Evolutionary conservation across 2,113 vertebrate species (phyloP).

Genomic region (Bothrops jararaca): DNA sequence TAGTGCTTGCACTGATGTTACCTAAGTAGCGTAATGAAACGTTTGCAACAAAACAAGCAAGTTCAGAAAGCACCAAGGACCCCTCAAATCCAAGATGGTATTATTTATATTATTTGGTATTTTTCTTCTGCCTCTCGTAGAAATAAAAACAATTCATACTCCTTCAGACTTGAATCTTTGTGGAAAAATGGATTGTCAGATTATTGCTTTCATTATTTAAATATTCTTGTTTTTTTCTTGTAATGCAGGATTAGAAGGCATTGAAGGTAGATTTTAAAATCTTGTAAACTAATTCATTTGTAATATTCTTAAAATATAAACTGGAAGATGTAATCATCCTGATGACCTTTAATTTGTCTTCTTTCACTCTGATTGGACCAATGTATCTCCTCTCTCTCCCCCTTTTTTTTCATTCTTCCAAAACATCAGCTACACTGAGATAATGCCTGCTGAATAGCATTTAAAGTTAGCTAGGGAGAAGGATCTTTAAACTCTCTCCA

Average conservation of each 20-base stretch:
- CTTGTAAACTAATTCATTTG: neutral
- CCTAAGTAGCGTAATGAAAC: too few relatives aligned
- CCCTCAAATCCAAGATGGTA: neutral
- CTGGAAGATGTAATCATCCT: neutral
- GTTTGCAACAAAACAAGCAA: too few relatives aligned
- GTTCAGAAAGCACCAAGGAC: too few relatives aligned
- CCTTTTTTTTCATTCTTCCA: neutral
- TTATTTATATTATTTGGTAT: neutral
- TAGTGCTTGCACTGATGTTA: too few relatives aligned
- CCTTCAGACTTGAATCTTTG: neutral
- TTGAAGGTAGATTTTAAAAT: neutral
- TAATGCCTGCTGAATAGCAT: neutral
- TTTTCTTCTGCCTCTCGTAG: neutral
- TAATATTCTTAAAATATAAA: neutral
- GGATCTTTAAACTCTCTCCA: neutral
- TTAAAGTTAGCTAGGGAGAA: neutral
- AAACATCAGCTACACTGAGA: neutral
- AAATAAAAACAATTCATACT: neutral
- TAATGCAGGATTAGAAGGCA: neutral
- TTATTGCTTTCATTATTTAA: neutral
- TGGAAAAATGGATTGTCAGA: neutral
- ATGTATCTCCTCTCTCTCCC: neutral
- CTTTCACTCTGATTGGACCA: neutral
- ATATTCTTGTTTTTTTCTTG: neutral
- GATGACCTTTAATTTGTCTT: neutral